Evolutionary conservation across 2,888 invertebrate species (phyloP).

Genomic region (Drosophila histrio): DNA sequence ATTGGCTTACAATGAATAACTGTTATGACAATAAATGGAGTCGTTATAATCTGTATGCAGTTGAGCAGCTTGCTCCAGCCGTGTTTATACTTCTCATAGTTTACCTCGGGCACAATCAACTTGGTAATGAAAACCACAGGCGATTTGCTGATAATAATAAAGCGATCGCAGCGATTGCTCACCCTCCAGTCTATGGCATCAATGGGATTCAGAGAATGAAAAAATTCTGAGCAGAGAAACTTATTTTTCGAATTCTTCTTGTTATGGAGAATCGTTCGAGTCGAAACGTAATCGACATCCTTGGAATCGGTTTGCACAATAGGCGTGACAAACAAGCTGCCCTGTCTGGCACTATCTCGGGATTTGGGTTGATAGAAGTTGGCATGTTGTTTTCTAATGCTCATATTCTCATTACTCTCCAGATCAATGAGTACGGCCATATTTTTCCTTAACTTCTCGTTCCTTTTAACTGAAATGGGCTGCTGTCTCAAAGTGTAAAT

Average conservation of each 20-base stretch:
- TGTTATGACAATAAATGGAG: conserved; percentile 45
- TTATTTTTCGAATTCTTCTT: conserved; percentile 20
- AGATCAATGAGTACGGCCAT: conserved; percentile 1
- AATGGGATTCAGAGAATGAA: conserved; percentile 53
- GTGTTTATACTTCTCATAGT: conserved; percentile 66
- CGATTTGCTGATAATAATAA: conserved; percentile 19
- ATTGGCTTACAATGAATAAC: conserved; percentile 46
- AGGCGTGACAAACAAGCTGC: not conserved
- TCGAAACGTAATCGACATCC: conserved; percentile 10
- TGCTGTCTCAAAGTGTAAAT: not conserved
- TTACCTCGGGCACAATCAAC: conserved; percentile 62
- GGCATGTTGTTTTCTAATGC: not conserved
- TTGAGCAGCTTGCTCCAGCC: conserved; percentile 80
- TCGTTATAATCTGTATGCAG: conserved; percentile 59
- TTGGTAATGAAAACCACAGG: conserved; percentile 50
- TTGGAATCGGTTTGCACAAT: not conserved
- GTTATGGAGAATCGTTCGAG: conserved; percentile 21
- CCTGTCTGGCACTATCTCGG: not conserved
- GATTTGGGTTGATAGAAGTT: not conserved
- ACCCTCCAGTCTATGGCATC: conserved; percentile 47
- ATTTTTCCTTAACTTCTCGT: not conserved
- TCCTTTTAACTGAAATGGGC: not conserved
- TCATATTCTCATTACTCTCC: conserved; percentile 33
- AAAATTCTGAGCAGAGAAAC: conserved; percentile 50
- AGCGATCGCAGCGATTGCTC: conserved; percentile 4